phyloP scores from a whole-genome alignment of 2,113 vertebrate genomes.

The Cyprinodon brontotheroides region DNA sequence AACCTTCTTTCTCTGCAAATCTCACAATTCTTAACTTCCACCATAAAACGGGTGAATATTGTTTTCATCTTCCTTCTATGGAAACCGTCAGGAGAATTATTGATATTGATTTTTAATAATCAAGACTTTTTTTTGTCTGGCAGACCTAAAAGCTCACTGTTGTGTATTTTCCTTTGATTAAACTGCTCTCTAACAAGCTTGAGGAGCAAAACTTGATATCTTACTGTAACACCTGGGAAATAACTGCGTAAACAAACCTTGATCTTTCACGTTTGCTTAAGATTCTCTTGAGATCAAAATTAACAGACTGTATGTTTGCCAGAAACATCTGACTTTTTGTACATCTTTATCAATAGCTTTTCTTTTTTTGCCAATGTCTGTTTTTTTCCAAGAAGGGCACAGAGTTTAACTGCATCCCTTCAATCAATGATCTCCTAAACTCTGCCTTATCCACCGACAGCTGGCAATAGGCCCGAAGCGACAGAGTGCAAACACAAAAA shows the following conservation, averaged over 20 bases:
- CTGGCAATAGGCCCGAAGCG: neutral
- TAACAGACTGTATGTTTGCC: neutral
- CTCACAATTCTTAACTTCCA: too few relatives aligned
- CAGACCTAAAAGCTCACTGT: slow-evolving; percentile 16
- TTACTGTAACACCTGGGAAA: slow-evolving; percentile 21
- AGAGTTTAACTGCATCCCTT: slow-evolving; percentile 2
- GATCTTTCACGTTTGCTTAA: slow-evolving; percentile 27
- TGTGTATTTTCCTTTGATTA: slow-evolving; percentile 38
- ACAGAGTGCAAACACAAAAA: neutral
- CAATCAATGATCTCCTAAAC: neutral
- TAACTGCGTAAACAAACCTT: slow-evolving; percentile 35
- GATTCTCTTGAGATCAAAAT: slow-evolving; percentile 40
- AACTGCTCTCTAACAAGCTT: slow-evolving; percentile 14
- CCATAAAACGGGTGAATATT: too few relatives aligned
- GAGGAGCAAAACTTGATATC: slow-evolving; percentile 33
- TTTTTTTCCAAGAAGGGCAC: slow-evolving; percentile 6
- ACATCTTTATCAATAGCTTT: neutral
- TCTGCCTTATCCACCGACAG: neutral
- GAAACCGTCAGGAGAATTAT: slow-evolving; percentile 1
- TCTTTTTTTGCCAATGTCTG: neutral
- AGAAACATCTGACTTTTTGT: neutral
- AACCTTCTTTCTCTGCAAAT: too few relatives aligned
- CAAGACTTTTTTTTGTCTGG: slow-evolving; percentile 41
- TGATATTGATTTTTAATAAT: slow-evolving; percentile 25
- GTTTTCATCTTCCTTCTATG: neutral